Base-by-base conservation (phyloP, 2,888 invertebrate genomes). In the Helicoverpa assulta region DNA sequence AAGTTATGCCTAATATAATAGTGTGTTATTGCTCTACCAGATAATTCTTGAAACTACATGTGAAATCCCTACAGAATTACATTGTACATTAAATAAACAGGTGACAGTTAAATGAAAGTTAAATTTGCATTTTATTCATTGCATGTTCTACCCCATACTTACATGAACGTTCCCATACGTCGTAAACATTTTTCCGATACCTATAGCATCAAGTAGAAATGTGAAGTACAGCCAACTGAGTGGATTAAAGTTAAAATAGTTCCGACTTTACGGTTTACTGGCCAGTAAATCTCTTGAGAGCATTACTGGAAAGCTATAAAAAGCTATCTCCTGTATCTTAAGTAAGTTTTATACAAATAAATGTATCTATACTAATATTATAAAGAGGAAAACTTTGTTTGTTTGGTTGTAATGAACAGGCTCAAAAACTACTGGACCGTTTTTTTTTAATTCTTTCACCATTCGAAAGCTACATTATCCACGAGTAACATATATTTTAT, bases 221-320 rank as follows among this genome's bases (percentile, higher is more conserved):
- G 52, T 26, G 55, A 55, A 63, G 60, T 66, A 50, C 37, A 67
- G 57, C 61, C 67, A 62, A 43, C 67, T 60, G 52, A 78, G 66
- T 61, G 55, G 63, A 68, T 78, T 74, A 43, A 65, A 65, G 50
- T 66, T 68, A 63, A 78, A 65, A 68, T 66, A 65, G 65, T 68
- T 66, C 33, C 19, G 14, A 33, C 33, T 77, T 66, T 57, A 68
- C 51, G 56, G 37, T 65, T 52, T 61, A 21, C 62, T 55, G 59
- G 66, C 5, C 52, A 53, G 43, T 47, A 60, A 59, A 73, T 66
- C 65, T 47, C 59, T 21, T 29, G 33, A 52, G 29, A 58, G 53
- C 8, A 21, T 61, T 63, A 47, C 59, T 53, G 19, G 43, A n/a
- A 51, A 62, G 62, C 43, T 54, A 40, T 68, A 54, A 65, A 62